Percentiles rank a stretch among this genome's conserved stretches.
These are phyloP conservation scores for Andricus quercusramuli DNA, from an alignment of 2,888 invertebrate species.

Conservation along the genomic window DNA sequence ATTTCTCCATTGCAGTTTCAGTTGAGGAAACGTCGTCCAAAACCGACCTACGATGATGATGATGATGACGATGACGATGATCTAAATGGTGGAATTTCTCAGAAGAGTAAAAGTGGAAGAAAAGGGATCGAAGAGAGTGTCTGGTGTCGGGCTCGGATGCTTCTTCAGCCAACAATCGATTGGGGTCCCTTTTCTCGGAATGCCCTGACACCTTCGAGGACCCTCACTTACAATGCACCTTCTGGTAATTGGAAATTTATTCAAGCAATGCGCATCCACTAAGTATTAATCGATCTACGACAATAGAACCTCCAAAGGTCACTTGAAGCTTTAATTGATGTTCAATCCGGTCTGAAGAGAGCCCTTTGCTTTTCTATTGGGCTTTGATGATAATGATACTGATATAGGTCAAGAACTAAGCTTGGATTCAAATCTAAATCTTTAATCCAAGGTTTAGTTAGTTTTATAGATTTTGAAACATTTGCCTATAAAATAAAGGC, in stretches of 20 bases:
- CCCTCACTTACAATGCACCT: conserved; percentile 66
- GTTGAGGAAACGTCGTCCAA: conserved; percentile 60
- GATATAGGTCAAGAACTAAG: background rate
- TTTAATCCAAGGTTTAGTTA: too few species aligned
- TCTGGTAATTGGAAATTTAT: conserved; percentile 62
- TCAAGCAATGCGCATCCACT: too few species aligned
- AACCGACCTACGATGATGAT: conserved; percentile 66
- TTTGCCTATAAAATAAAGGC: too few species aligned
- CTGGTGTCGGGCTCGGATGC: conserved; percentile 79
- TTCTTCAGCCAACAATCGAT: conserved; percentile 85
- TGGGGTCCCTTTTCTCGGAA: conserved; percentile 84
- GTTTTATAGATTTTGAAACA: too few species aligned
- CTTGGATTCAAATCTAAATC: too few species aligned
- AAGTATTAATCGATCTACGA: too few species aligned
- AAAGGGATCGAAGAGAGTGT: conserved; percentile 56
- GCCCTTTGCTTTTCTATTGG: background rate
- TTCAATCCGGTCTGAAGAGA: background rate
- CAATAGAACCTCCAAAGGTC: background rate
- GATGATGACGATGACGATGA: conserved; percentile 69
- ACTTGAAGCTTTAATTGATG: background rate
- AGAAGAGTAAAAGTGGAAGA: conserved; percentile 48
- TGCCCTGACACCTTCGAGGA: conserved; percentile 73
- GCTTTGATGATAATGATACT: background rate
- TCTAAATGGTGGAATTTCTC: conserved; percentile 55
- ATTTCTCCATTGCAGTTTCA: conserved; percentile 62